Percentiles rank a stretch among this genome's conserved stretches.
phyloP scores from a whole-genome alignment of 2,888 invertebrate species.

The Thereva unica region DNA sequence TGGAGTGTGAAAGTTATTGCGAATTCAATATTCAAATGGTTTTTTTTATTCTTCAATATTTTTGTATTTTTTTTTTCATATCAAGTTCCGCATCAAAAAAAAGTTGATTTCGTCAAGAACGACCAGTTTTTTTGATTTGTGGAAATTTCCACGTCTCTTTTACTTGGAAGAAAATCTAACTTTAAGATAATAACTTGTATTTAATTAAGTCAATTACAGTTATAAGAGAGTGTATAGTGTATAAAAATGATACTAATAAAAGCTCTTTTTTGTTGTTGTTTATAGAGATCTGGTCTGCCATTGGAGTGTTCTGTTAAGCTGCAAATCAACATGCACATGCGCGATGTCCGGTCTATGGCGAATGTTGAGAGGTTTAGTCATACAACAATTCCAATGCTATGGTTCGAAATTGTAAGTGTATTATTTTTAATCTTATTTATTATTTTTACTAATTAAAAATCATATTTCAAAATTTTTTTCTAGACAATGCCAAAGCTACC shows the following conservation, averaged over 20 bases:
- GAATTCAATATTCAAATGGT: no score
- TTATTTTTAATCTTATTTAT: background rate
- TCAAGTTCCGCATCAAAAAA: no score
- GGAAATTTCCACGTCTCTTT: no score
- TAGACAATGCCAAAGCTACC: constrained; percentile 75
- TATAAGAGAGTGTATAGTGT: background rate
- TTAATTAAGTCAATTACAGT: background rate
- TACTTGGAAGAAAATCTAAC: no score
- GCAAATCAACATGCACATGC: constrained; percentile 85
- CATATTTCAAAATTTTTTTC: constrained; percentile 44
- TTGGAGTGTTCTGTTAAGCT: constrained; percentile 77
- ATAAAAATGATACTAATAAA: background rate
- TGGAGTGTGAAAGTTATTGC: no score
- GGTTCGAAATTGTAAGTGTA: constrained; percentile 87
- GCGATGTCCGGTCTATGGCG: constrained; percentile 68
- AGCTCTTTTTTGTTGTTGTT: constrained; percentile 38
- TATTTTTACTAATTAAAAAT: background rate
- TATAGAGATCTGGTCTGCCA: constrained; percentile 74
- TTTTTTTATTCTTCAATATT: no score
- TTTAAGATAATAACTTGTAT: no score
- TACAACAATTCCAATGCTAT: constrained; percentile 77
- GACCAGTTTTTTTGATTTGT: no score
- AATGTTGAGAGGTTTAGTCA: constrained; percentile 71
- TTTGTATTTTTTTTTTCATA: no score
- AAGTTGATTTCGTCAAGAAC: no score